Percentiles rank a stretch among this genome's conserved stretches.
Conservation (phyloP, 2,888 invertebrate genomes). For the Orchestes rusci region DNA sequence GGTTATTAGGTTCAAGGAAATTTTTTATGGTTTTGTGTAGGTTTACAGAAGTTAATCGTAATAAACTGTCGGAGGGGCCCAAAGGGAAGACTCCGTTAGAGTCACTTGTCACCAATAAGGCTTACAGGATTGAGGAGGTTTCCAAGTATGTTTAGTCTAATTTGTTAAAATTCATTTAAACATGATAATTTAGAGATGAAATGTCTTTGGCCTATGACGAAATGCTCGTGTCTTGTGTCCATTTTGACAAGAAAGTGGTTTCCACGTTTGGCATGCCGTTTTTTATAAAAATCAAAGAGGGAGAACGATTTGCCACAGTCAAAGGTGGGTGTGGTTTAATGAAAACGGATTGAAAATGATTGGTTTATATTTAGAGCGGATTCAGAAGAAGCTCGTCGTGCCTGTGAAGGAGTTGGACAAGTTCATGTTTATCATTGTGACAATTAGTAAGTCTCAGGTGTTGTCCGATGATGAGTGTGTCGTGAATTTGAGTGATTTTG, state of each 20-base stretch:
- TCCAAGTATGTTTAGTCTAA: conserved; percentile 47
- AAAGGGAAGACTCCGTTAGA: conserved; percentile 66
- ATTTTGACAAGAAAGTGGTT: conserved; percentile 93
- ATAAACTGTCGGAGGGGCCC: conserved; percentile 62
- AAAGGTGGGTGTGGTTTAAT: no score
- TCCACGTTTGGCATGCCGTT: conserved; percentile 93
- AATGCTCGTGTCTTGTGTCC: conserved; percentile 95
- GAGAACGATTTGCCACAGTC: no score
- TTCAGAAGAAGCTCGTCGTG: conserved; percentile 86
- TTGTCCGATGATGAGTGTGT: conserved; percentile 73
- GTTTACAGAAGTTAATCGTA: conserved; percentile 60
- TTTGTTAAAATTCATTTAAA: background rate
- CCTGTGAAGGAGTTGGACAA: conserved; percentile 98
- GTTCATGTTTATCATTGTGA: conserved; percentile 89
- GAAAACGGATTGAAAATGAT: background rate
- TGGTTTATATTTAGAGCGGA: conserved; percentile 53
- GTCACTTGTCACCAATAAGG: conserved; percentile 43
- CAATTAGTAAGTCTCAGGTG: conserved; percentile 76
- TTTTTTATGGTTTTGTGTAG: no score
- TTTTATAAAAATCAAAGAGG: conserved; percentile 80
- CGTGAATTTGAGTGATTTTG: conserved; percentile 71
- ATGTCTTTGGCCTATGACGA: conserved; percentile 62
- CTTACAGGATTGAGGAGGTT: conserved; percentile 84
- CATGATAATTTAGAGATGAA: conserved; percentile 57
- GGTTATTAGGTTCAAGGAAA: background rate